phyloP scores from a whole-genome alignment of 2,888 invertebrate species.

The Ormyrus rosae region DNA sequence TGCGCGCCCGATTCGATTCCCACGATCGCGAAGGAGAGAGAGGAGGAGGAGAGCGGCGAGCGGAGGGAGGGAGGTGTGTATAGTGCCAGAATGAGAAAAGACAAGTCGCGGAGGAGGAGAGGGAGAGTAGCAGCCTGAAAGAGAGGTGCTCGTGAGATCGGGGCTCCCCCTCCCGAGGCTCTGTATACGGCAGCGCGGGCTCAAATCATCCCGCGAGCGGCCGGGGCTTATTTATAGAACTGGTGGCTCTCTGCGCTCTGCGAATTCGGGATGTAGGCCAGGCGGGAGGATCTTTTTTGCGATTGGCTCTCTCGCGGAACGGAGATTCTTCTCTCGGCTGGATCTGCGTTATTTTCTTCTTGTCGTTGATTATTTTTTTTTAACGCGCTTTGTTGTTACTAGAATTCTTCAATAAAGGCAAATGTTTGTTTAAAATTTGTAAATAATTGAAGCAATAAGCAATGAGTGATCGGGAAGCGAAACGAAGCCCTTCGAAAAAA shows the following conservation, averaged over 20 bases:
- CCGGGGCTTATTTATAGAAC: conserved; percentile 36
- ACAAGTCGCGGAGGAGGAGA: conserved; percentile 29
- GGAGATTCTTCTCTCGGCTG: too few species aligned
- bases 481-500: too few species aligned
- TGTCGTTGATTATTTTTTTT: too few species aligned
- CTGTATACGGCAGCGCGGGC: conserved; percentile 1
- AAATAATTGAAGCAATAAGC: too few species aligned
- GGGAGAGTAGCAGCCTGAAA: too few species aligned
- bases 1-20: conserved; percentile 57
- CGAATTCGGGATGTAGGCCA: conserved; percentile 25
- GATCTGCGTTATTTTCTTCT: too few species aligned
- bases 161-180: not conserved
- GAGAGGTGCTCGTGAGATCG: conserved; percentile 46
- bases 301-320: too few species aligned
- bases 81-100: conserved; percentile 51
- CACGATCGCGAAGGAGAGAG: conserved; percentile 54
- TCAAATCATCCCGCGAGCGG: conserved; percentile 14
- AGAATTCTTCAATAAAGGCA: too few species aligned
- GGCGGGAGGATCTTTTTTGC: too few species aligned
- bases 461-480: too few species aligned
- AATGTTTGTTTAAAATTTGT: too few species aligned
- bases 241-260: not conserved
- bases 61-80: conserved; percentile 15
- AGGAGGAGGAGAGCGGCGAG: conserved; percentile 22
- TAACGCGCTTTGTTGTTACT: too few species aligned